These are phyloP conservation scores for Centropus bengalensis DNA, from an alignment of 2,113 vertebrate species.

Conservation along the genomic window DNA sequence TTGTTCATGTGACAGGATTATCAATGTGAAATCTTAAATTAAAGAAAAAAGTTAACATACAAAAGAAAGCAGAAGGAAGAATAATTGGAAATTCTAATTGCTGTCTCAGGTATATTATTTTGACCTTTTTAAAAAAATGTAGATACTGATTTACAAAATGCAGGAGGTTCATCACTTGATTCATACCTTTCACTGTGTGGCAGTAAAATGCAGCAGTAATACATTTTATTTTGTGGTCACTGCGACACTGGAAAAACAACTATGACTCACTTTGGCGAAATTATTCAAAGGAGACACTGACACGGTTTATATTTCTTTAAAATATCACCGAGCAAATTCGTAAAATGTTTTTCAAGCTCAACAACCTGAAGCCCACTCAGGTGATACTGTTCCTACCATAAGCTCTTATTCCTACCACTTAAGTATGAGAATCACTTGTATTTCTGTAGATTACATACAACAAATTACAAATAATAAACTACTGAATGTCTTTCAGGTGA, in stretches of 20 bases:
- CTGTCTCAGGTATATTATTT: neutral
- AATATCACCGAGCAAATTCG: neutral
- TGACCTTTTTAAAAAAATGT: neutral
- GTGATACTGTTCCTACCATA: neutral
- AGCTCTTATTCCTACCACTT: neutral
- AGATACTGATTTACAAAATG: neutral
- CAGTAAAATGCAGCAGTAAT: neutral
- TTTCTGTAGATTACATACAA: neutral
- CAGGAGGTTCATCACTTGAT: neutral
- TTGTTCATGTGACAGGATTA: neutral
- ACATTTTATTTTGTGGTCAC: neutral
- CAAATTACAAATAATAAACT: too few species aligned
- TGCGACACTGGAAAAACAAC: neutral
- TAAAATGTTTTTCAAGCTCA: neutral
- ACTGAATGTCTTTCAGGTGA: neutral
- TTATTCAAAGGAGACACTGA: neutral
- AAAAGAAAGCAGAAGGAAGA: neutral
- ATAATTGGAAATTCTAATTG: neutral
- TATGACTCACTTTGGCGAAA: neutral
- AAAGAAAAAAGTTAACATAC: neutral
- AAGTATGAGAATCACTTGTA: neutral
- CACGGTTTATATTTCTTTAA: neutral
- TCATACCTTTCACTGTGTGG: neutral
- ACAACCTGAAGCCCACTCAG: neutral
- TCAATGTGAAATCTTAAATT: neutral